These are phyloP conservation scores for Tridacna crocea DNA, from an alignment of 2,888 invertebrate genomes.

Conservation along the genomic window DNA sequence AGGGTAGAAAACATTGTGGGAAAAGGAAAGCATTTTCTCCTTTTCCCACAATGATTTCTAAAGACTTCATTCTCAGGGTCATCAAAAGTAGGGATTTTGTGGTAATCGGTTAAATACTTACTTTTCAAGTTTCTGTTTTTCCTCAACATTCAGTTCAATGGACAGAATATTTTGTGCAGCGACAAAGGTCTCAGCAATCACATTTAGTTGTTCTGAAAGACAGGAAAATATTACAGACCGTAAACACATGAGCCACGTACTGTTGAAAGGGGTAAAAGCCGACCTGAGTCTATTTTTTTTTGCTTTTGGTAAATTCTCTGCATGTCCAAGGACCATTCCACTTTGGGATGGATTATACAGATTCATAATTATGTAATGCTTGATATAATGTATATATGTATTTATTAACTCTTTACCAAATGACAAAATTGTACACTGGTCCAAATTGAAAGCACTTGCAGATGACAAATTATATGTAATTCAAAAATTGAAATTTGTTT, in stretches of 20 bases:
- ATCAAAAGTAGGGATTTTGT: too few relatives aligned
- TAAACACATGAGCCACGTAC: too few relatives aligned
- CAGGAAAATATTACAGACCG: neutral
- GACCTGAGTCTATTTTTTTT: neutral
- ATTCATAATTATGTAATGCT: too few relatives aligned
- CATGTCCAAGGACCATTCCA: neutral
- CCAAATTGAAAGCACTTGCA: too few relatives aligned
- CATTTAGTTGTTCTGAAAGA: conserved; percentile 92
- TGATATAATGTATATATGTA: too few relatives aligned
- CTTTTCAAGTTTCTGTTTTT: conserved; percentile 79
- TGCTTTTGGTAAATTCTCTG: too few relatives aligned
- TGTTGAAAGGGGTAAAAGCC: too few relatives aligned
- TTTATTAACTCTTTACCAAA: too few relatives aligned
- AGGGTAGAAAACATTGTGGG: neutral
- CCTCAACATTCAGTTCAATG: conserved; percentile 71
- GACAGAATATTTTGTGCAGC: conserved; percentile 86
- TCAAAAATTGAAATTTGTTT: too few relatives aligned
- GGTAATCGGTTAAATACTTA: conserved; percentile 44
- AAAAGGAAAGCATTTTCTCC: neutral
- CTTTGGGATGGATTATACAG: too few relatives aligned
- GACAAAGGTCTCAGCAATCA: conserved; percentile 93
- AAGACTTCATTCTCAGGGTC: too few relatives aligned
- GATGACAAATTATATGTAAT: too few relatives aligned
- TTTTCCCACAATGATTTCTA: neutral
- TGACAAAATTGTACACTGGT: neutral